These are phyloP conservation scores for Triplophysa dalaica DNA, from an alignment of 2,113 vertebrate species.

Conservation along the genomic window DNA sequence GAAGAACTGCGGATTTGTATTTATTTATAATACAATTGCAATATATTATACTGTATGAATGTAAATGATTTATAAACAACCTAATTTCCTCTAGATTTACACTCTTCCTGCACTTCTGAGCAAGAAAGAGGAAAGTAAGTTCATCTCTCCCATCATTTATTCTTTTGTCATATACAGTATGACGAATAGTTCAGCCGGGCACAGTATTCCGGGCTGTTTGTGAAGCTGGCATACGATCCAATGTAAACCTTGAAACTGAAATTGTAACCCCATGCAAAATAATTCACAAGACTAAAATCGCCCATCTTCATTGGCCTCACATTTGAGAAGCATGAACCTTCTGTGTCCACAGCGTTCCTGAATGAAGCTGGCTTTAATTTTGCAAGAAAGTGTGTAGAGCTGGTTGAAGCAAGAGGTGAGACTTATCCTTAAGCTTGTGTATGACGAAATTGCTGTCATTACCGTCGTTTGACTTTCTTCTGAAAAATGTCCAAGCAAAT, in stretches of 20 bases:
- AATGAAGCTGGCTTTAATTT: constrained; percentile 95
- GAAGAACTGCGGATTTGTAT: not conserved
- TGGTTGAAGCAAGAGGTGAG: constrained; percentile 88
- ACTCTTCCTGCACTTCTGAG: constrained; percentile 93
- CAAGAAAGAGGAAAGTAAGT: constrained; percentile 99
- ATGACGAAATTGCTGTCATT: not conserved
- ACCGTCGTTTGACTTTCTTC: too few relatives aligned
- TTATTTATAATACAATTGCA: too few relatives aligned
- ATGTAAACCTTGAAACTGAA: not conserved
- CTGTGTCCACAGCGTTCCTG: constrained; percentile 82
- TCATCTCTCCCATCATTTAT: not conserved
- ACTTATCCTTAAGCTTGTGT: not conserved
- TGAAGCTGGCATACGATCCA: not conserved
- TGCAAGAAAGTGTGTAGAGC: constrained; percentile 89
- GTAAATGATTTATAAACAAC: not conserved
- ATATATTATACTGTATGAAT: constrained; percentile 3
- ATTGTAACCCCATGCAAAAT: not conserved
- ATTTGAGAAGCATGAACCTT: not conserved
- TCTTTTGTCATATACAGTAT: not conserved
- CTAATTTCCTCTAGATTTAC: constrained; percentile 83
- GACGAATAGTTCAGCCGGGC: not conserved
- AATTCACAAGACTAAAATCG: not conserved
- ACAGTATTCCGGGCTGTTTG: not conserved
- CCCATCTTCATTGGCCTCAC: not conserved
- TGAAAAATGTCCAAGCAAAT: too few relatives aligned